Percentiles rank a stretch among this genome's conserved stretches.
phyloP scores from a whole-genome alignment of 2,113 vertebrate species.

The Rhodinocichla rosea region DNA sequence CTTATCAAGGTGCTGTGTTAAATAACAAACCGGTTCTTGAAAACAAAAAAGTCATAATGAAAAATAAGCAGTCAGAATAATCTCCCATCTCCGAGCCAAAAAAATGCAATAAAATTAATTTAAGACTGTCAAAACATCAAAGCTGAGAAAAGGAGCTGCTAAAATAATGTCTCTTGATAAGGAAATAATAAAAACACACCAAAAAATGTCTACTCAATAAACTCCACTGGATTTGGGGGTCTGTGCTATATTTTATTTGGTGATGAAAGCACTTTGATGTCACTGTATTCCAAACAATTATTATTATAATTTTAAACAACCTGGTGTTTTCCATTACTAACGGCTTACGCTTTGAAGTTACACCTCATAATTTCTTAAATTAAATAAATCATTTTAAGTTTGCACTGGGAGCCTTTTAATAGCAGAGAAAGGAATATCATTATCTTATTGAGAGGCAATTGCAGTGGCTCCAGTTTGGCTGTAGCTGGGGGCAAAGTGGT shows the following conservation, averaged over 20 bases:
- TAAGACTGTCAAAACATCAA: conserved; percentile 77
- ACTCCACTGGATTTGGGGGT: conserved; percentile 72
- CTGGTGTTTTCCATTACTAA: conserved; percentile 88
- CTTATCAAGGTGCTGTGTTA: conserved; percentile 68
- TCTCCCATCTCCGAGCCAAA: conserved; percentile 68
- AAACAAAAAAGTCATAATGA: conserved; percentile 67
- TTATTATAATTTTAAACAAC: conserved; percentile 88
- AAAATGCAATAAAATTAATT: conserved; percentile 76
- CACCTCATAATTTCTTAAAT: conserved; percentile 90
- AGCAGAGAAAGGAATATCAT: conserved; percentile 89
- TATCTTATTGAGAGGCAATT: conserved; percentile 90
- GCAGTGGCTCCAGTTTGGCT: conserved; percentile 85
- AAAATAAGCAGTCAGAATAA: conserved; percentile 70
- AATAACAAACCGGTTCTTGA: conserved; percentile 65
- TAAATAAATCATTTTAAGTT: conserved; percentile 90
- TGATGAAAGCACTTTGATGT: conserved; percentile 86
- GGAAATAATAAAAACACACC: conserved; percentile 72
- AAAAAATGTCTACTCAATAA: conserved; percentile 70
- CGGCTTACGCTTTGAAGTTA: conserved; percentile 85
- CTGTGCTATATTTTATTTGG: conserved; percentile 78
- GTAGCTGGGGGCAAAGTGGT: conserved; percentile 84
- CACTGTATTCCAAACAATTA: conserved; percentile 85
- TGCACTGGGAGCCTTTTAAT: conserved; percentile 88
- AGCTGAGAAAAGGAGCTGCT: conserved; percentile 71
- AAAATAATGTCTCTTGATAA: conserved; percentile 76